Base-by-base conservation (phyloP, 1,140 invertebrate genomes). In the Drosophila nasuta region DNA sequence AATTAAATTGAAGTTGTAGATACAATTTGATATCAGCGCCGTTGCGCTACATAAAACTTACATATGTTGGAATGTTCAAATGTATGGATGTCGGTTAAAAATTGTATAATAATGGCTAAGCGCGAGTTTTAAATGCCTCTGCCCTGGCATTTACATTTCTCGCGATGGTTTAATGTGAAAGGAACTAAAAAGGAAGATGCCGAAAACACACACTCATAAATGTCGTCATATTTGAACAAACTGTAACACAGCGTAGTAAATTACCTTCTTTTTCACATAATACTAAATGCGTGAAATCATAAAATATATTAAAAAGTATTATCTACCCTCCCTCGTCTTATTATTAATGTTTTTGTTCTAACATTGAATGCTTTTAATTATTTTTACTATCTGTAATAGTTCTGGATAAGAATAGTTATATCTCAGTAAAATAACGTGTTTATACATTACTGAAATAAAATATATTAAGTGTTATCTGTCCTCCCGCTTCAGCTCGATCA, bases 1-100 rank as follows among this genome's bases (percentile, higher is more conserved):
- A 89, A 89, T 89, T 89, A 89, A 90, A 85, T 85, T 85, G 86
- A 80, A 81, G 78, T 85, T 85, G 85, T 85, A 88, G 85, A 83
- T 83, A 89, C 85, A 89, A 75, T 78, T 83, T 80, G 70, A 88
- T 77, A 86, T 82, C 75, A 74, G 59, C 64, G 17, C 41, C 79
- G 80, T 75, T 77, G 67, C 75, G 83, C 82, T 72, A 69, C 83
- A 88, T 88, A 87, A 87, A 87, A 67, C 86, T 81, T 78, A 77
- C 48, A 67, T 64, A 59, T 68, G 46, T 67, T 60, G 72, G 71
- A 79, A 75, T 60, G 76, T 54, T 25, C 46, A 66, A 56, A 59
- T 68, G 46, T 64, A 64, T 69, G 71, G 77, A 75, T 56, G 68
- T 54, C 58, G 64, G 56, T 75, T 25, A 62, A 56, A 77, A 82